Percentiles rank a stretch among this genome's conserved stretches.
These are phyloP conservation scores for Coreoperca whiteheadi DNA, from an alignment of 2,113 vertebrate genomes.

Conservation along the genomic window DNA sequence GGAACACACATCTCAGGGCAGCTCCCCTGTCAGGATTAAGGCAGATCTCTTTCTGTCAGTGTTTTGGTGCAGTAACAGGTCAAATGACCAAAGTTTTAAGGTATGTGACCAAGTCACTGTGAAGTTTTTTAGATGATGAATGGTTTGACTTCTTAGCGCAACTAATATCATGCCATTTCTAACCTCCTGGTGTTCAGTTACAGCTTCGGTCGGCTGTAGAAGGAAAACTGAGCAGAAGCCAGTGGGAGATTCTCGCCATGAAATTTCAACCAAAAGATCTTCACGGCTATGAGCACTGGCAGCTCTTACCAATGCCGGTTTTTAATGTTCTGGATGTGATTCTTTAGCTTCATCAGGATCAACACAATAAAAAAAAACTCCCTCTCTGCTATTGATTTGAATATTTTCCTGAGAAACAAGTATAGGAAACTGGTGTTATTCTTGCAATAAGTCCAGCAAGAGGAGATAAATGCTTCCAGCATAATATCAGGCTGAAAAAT, in stretches of 20 bases:
- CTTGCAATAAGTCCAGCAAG: constrained; percentile 35
- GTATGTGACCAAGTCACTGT: constrained; percentile 52
- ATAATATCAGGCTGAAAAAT: constrained; percentile 59
- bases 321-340: constrained; percentile 50
- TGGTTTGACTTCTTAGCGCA: constrained; percentile 34
- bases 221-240: constrained; percentile 68
- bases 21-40: constrained; percentile 27
- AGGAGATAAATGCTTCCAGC: constrained; percentile 38
- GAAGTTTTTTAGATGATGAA: constrained; percentile 48
- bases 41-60: constrained; percentile 39
- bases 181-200: constrained; percentile 65
- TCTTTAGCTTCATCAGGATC: constrained; percentile 50
- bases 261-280: constrained; percentile 62
- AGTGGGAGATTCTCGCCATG: constrained; percentile 58
- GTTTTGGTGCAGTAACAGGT: constrained; percentile 52
- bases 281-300: constrained; percentile 48
- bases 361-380: constrained; percentile 28
- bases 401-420: constrained; percentile 62
- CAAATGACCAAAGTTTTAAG: constrained; percentile 59
- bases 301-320: constrained; percentile 9
- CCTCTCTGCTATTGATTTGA: constrained; percentile 58
- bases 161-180: constrained; percentile 57
- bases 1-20: constrained; percentile 26
- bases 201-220: constrained; percentile 47
- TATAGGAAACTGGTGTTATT: constrained; percentile 64